These are phyloP conservation scores for Spondyliosoma cantharus DNA, from an alignment of 2,797 vertebrate species.

Conservation along the genomic window DNA sequence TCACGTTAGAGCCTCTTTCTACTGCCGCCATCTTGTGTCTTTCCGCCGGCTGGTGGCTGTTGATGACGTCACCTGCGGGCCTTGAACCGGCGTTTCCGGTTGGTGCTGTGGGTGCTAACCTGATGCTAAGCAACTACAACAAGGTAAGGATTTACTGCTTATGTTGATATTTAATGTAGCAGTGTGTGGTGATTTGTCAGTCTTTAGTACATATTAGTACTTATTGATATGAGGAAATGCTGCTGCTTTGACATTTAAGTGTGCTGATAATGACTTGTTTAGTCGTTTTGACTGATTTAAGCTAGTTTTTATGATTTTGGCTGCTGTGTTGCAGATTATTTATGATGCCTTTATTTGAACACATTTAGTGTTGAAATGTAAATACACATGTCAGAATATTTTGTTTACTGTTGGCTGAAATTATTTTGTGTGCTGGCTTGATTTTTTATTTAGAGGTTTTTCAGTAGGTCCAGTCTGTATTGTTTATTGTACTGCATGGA, in stretches of 20 bases:
- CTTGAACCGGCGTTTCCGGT: neutral
- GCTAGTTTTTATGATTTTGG: neutral
- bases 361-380: no score
- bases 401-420: neutral
- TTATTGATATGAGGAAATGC: neutral
- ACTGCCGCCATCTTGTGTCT: neutral
- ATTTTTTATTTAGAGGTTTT: neutral
- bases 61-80: neutral
- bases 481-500: neutral
- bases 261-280: no score
- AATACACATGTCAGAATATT: no score
- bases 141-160: neutral
- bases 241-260: neutral
- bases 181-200: no score
- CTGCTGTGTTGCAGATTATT: neutral
- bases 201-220: no score
- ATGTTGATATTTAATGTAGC: no score
- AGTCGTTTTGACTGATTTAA: neutral
- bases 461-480: no score
- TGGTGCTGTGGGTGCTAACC: neutral
- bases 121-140: neutral
- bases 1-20: neutral
- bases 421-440: neutral
- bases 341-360: no score
- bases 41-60: no score